Evolutionary conservation across 1,140 invertebrate species (phyloP).

Genomic region (Diorhabda sublineata): DNA sequence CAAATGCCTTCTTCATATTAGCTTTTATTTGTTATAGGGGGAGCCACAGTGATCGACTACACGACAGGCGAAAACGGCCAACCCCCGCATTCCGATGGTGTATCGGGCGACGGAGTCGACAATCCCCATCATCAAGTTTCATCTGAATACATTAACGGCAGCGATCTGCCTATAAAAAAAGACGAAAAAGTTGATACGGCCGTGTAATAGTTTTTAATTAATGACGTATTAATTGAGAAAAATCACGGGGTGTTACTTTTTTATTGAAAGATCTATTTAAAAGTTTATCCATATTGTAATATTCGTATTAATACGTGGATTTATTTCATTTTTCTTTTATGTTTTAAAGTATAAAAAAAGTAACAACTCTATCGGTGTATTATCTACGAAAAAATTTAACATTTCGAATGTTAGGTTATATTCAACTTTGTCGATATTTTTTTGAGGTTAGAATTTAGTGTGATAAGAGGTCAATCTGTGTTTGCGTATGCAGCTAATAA

Average conservation of each 20-base stretch:
- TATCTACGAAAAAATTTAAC: background rate
- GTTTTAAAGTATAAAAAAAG: background rate
- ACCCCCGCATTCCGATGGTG: constrained; percentile 44
- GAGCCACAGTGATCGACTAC: constrained; percentile 55
- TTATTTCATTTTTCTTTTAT: too few species aligned
- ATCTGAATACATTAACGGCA: constrained; percentile 55
- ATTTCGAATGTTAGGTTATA: background rate
- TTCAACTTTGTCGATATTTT: background rate
- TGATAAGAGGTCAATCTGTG: background rate
- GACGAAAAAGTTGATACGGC: constrained; percentile 59
- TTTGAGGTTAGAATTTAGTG: background rate
- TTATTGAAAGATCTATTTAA: background rate
- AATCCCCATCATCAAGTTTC: constrained; percentile 55
- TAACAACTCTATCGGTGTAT: background rate
- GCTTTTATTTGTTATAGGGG: constrained; percentile 52
- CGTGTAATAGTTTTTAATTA: constrained; percentile 45
- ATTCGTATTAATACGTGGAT: too few species aligned
- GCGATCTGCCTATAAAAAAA: constrained; percentile 51
- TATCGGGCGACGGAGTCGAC: constrained; percentile 48
- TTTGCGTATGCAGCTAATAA: background rate
- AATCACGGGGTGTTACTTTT: background rate
- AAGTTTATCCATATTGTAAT: too few species aligned
- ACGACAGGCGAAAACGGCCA: constrained; percentile 48
- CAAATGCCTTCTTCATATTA: constrained; percentile 22
- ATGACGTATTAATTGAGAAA: too few species aligned